Conservation (phyloP, 2,888 invertebrate genomes). For the Cantharis flavilabris region DNA sequence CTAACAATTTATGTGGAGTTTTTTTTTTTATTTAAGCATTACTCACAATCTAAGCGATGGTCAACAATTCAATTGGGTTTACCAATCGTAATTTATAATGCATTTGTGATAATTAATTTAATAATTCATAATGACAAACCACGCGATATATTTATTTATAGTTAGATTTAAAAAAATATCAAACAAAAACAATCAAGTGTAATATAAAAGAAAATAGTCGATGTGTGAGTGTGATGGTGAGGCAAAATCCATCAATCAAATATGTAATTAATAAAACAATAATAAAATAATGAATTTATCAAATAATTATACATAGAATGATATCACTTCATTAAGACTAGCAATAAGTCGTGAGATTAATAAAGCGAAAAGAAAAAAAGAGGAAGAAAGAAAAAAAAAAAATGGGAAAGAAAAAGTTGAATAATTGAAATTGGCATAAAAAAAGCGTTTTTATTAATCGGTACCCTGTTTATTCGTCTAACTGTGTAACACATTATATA, state of each 20-base stretch:
- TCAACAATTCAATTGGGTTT: neutral
- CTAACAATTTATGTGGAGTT: neutral
- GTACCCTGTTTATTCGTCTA: constrained; percentile 9
- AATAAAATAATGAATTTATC: neutral
- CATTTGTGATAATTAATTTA: neutral
- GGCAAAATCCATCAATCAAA: neutral
- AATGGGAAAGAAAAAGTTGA: neutral
- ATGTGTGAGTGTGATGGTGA: neutral
- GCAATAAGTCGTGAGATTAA: neutral
- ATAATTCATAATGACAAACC: neutral
- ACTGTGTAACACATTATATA: constrained; percentile 33
- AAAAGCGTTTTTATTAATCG: constrained; percentile 14
- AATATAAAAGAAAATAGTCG: neutral
- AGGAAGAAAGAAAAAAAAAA: neutral
- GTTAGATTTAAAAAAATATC: neutral
- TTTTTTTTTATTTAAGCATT: neutral
- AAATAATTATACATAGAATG: neutral
- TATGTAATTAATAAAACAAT: neutral
- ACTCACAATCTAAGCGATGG: neutral
- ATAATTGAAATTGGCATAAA: neutral
- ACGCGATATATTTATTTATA: neutral
- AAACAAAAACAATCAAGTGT: neutral
- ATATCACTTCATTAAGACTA: neutral
- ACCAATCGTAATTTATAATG: neutral
- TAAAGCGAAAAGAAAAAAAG: neutral